Percentiles rank a stretch among this genome's conserved stretches.
Conservation (phyloP, 2,888 invertebrate species). For the Hyposoter dolosus region DNA sequence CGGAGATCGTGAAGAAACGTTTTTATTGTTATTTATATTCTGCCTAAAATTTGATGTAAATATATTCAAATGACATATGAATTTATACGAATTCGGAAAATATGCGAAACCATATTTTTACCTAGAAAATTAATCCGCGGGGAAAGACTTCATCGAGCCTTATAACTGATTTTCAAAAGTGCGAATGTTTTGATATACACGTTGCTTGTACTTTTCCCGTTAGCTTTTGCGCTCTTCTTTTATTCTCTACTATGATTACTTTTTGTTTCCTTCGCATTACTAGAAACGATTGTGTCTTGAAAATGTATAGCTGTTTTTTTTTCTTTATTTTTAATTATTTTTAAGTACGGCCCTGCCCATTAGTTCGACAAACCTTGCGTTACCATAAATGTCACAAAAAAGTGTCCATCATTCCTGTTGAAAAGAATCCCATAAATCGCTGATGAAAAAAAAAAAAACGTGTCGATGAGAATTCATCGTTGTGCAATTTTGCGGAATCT, state of each 20-base stretch:
- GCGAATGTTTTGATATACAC: conserved; percentile 55
- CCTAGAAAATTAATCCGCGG: conserved; percentile 18
- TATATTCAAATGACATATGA: background rate
- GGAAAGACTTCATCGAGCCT: conserved; percentile 50
- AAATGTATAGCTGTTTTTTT: conserved; percentile 30
- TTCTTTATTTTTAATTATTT: conserved; percentile 1
- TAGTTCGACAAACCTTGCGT: background rate
- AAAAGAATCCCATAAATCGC: background rate
- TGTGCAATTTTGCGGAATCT: background rate
- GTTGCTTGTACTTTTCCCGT: conserved; percentile 42
- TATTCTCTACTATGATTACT: conserved; percentile 14
- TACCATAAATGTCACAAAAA: background rate
- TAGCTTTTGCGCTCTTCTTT: conserved; percentile 38
- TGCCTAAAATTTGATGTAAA: background rate
- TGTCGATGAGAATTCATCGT: background rate
- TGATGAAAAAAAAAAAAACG: background rate
- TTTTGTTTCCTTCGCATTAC: conserved; percentile 8
- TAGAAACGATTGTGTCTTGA: conserved; percentile 23
- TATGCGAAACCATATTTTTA: conserved; percentile 5
- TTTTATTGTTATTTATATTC: background rate
- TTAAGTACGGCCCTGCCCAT: background rate
- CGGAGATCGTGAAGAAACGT: background rate
- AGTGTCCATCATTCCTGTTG: background rate
- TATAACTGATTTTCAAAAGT: conserved; percentile 48
- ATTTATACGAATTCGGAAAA: background rate